A percentile compares a stretch with the other conserved stretches of the same genome.
phyloP scores from a whole-genome alignment of 2,797 vertebrate species.

The Eurystomus glaucurus region DNA sequence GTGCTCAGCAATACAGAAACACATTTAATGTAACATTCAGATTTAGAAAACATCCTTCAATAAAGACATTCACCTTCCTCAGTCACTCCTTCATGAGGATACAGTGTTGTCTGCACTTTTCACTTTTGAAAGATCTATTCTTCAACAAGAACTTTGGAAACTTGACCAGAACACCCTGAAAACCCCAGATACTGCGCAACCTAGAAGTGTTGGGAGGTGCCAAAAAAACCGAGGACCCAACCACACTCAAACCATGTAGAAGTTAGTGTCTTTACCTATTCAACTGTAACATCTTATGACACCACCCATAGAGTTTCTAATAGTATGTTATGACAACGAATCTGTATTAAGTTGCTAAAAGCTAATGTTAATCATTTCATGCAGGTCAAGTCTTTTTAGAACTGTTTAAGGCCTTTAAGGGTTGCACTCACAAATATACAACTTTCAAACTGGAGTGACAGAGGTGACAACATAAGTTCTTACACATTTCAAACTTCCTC shows the following conservation, averaged over 20 bases:
- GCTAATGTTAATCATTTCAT: not conserved
- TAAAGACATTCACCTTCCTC: not conserved
- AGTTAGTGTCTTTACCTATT: not conserved
- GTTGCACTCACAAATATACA: not conserved
- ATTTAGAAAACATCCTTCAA: not conserved
- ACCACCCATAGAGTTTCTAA: accelerated
- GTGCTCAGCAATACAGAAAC: not conserved
- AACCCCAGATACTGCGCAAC: not conserved
- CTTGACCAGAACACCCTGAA: not conserved
- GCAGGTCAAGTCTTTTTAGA: not conserved
- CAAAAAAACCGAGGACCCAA: not conserved
- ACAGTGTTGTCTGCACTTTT: not conserved
- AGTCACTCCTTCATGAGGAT: not conserved
- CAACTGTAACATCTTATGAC: not conserved
- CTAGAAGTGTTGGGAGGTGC: not conserved
- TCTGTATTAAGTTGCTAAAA: not conserved
- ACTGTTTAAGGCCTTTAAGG: not conserved
- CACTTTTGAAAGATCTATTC: not conserved
- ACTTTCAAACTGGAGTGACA: not conserved
- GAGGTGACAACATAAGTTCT: not conserved
- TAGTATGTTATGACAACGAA: not conserved
- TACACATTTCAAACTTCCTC: not conserved
- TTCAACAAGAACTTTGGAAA: not conserved
- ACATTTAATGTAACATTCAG: not conserved
- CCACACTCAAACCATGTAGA: not conserved